A percentile compares a stretch with the other conserved stretches of the same genome.
Evolutionary conservation across 2,797 vertebrate genomes (phyloP).

Genomic region (Platalea minor): DNA sequence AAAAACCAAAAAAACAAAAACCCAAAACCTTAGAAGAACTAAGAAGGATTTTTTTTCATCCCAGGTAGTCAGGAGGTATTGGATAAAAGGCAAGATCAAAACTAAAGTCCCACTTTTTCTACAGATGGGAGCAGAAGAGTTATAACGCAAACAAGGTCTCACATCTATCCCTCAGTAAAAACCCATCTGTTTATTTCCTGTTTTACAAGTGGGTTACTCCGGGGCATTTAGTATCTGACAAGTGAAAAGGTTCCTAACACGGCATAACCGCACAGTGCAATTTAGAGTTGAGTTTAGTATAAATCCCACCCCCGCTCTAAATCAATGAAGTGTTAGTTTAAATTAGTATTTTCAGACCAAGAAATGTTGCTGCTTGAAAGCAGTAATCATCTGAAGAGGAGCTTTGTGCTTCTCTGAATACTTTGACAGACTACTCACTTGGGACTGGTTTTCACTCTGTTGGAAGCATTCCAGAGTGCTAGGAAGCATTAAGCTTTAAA

Average conservation of each 20-base stretch:
- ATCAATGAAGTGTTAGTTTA: neutral
- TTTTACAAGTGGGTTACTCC: neutral
- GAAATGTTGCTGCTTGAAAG: neutral
- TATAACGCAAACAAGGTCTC: neutral
- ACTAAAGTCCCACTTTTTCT: neutral
- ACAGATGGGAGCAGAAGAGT: neutral
- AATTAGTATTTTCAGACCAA: neutral
- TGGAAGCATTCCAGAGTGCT: neutral
- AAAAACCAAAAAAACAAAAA: rapidly evolving
- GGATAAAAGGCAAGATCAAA: neutral
- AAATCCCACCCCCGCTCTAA: neutral
- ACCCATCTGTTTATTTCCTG: neutral
- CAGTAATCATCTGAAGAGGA: neutral
- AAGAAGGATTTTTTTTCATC: neutral
- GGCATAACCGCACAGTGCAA: neutral
- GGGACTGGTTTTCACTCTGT: neutral
- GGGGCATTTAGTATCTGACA: neutral
- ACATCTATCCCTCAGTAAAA: neutral
- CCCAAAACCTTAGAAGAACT: neutral
- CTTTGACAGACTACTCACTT: neutral
- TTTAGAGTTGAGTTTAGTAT: neutral
- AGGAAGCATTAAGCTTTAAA: neutral
- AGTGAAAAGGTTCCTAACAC: neutral
- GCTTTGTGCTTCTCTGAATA: neutral
- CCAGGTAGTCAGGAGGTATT: neutral